Evolutionary conservation across 2,113 vertebrate genomes (phyloP), one percentile per base, ranked within the genome.

Genomic region (Spea bombifrons): DNA sequence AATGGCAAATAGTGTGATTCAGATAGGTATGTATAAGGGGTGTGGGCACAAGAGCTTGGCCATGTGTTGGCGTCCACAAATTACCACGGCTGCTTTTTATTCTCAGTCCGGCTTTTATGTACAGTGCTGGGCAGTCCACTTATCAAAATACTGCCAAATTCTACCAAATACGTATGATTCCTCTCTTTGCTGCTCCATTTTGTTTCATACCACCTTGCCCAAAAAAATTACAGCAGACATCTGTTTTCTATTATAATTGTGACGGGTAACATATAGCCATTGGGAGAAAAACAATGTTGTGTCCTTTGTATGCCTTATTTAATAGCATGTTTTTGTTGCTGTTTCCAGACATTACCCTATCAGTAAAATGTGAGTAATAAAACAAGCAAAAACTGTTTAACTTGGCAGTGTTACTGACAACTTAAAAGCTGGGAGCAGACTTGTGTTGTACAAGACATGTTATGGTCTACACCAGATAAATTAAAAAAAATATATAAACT

Each of bases 381-480:
- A 0, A 65, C 46, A 82, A 81, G 12, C 4, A 75, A 75, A 48
- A 61, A 44, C 70, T 75, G n/a, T 4, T 52, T 79, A 64, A 78
- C 4, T 49, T 61, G 15, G 7, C 72, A 81, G 0, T 52, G 30
- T 70, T 45, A 0, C 10, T 53, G 30, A 70, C 68, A 1, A 13
- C 65, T 4, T 76, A 12, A 85, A 79, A 49, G 55, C 53, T 73
- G 77, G 75, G 81, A 69, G 68, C 0, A 45, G 67, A 50, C 71
- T 77, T 81, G 12, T 30, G 3, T 17, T 77, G 65, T 55, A 66
- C 55, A 79, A 53, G 49, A 57, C 45, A 76, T 50, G 75, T 71
- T 84, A 71, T 84, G 82, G 72, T 66, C 75, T 44, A 4, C 59
- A 15, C 7, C 50, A 64, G 66, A 82, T 49, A 72, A 82, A 83